Conservation (phyloP, 1,140 invertebrate genomes). For the Zaprionus gabonicus region DNA sequence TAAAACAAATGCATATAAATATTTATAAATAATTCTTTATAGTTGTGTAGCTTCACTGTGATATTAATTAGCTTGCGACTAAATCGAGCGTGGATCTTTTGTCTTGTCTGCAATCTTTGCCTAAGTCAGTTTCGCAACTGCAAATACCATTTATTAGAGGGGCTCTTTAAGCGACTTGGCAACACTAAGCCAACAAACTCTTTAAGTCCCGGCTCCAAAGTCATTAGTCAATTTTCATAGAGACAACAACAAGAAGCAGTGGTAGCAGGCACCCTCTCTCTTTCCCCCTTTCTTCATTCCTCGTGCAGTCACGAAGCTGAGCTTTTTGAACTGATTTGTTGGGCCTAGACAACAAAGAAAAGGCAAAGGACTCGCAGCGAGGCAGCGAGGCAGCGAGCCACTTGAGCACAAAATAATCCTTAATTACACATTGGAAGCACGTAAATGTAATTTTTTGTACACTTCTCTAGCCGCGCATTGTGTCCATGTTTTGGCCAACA, state of each 20-base stretch:
- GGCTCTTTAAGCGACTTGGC: slow-evolving; percentile 30
- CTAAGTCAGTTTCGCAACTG: not conserved
- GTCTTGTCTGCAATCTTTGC: not conserved
- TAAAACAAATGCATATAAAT: not conserved
- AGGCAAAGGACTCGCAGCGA: slow-evolving; percentile 28
- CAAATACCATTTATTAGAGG: slow-evolving; percentile 9
- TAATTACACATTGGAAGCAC: slow-evolving; percentile 82
- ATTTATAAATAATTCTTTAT: not conserved
- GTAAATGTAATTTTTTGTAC: slow-evolving; percentile 82
- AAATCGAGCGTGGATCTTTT: not conserved
- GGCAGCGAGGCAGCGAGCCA: slow-evolving; percentile 21
- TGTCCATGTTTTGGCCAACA: slow-evolving; percentile 36
- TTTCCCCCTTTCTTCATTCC: too few relatives aligned
- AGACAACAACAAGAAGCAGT: slow-evolving; percentile 50
- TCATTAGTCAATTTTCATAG: slow-evolving; percentile 76
- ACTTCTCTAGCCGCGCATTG: slow-evolving; percentile 50
- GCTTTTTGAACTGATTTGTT: slow-evolving; percentile 78
- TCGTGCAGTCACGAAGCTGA: slow-evolving; percentile 60
- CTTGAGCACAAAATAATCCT: slow-evolving; percentile 82
- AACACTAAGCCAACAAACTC: slow-evolving; percentile 38
- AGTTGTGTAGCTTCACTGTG: not conserved
- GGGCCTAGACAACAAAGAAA: slow-evolving; percentile 65
- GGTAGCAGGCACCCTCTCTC: not conserved
- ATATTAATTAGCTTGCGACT: not conserved
- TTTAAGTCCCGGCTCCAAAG: slow-evolving; percentile 53